A percentile compares a stretch with the other conserved stretches of the same genome.
These are phyloP conservation scores for Neopelma chrysocephalum DNA, from an alignment of 2,797 vertebrate species.

Conservation along the genomic window DNA sequence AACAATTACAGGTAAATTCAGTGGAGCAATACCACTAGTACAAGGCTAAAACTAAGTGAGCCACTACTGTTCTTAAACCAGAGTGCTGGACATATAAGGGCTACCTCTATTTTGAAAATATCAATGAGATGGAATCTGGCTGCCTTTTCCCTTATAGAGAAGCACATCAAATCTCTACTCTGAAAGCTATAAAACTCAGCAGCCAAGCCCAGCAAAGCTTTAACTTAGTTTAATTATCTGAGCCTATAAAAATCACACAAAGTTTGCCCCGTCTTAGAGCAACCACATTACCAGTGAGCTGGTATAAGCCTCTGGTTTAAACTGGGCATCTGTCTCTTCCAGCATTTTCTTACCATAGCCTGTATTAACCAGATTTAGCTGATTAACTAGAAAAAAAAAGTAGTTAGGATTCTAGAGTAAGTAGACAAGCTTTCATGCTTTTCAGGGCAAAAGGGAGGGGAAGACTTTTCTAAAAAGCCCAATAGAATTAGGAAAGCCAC, in stretches of 20 bases:
- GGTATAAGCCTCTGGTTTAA: background rate
- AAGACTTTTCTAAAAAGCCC: background rate
- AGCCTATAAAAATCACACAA: background rate
- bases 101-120: background rate
- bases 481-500: background rate
- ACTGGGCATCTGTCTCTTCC: background rate
- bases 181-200: background rate
- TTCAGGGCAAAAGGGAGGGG: background rate
- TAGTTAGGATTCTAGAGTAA: background rate
- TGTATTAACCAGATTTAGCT: background rate
- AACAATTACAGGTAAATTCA: background rate
- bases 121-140: background rate
- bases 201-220: background rate
- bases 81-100: background rate
- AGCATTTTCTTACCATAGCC: background rate
- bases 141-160: background rate
- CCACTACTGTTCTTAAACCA: background rate
- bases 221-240: background rate
- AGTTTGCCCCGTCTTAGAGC: background rate
- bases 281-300: background rate
- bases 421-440: background rate
- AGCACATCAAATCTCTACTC: background rate
- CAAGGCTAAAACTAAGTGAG: background rate
- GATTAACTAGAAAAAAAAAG: background rate
- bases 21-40: background rate